A percentile compares a stretch with the other conserved stretches of the same genome.
Conservation (phyloP, 1,140 invertebrate genomes). For the Cyphomyrmex costatus region DNA sequence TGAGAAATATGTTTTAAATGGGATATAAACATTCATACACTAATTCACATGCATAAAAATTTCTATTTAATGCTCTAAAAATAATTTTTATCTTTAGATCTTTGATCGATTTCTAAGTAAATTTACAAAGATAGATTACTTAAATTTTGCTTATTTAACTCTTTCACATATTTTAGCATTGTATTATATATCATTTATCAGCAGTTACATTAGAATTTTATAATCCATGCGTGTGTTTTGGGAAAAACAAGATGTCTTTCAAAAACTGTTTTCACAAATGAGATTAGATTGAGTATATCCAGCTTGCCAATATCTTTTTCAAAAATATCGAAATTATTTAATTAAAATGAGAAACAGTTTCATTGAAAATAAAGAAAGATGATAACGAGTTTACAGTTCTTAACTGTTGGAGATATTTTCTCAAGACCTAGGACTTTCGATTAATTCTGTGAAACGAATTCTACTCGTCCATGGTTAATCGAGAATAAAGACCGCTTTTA, state of each 20-base stretch:
- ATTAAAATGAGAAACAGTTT: not conserved
- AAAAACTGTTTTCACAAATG: not conserved
- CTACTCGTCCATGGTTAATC: not conserved
- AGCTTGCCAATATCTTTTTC: not conserved
- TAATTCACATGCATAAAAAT: not conserved
- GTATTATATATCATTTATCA: not conserved
- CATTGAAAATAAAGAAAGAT: not conserved
- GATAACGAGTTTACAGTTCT: conserved; percentile 21
- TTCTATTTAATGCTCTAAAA: not conserved
- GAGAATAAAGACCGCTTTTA: conserved; percentile 27
- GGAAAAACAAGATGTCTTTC: conserved; percentile 10
- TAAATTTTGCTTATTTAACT: not conserved
- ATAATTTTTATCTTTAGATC: conserved; percentile 24
- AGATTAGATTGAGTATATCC: not conserved
- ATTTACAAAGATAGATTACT: not conserved
- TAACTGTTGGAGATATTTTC: conserved; percentile 18
- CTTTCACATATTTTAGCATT: not conserved
- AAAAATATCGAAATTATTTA: not conserved
- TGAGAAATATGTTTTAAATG: not conserved
- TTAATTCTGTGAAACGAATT: conserved; percentile 43
- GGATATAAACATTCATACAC: not conserved
- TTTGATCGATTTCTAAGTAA: not conserved
- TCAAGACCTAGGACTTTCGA: conserved; percentile 28
- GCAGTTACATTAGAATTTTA: not conserved
- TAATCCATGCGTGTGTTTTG: conserved; percentile 26